Conservation (phyloP, 2,797 vertebrate genomes). For the Danio jaintianensis region DNA sequence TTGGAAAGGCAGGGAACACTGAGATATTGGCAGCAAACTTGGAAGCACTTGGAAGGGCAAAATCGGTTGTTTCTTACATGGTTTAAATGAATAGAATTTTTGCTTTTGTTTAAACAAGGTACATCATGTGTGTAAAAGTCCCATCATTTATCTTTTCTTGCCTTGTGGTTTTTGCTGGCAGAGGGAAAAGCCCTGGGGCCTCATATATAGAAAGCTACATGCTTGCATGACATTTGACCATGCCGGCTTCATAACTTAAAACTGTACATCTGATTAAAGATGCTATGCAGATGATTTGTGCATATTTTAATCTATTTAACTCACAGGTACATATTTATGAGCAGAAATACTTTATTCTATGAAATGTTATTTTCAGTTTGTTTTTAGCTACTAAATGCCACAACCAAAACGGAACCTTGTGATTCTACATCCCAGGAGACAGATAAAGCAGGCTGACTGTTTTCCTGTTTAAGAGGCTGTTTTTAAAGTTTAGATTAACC, state of each 20-base stretch:
- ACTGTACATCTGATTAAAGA: not conserved
- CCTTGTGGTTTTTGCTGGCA: not conserved
- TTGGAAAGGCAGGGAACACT: not conserved
- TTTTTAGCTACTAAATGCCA: not conserved
- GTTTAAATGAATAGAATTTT: not conserved
- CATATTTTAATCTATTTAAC: not conserved
- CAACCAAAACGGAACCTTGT: not conserved
- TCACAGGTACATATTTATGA: not conserved
- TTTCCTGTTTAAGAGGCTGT: not conserved
- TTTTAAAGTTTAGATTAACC: not conserved
- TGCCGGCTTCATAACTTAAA: not conserved
- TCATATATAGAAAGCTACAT: constrained; percentile 12
- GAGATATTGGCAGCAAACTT: not conserved
- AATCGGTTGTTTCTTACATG: not conserved
- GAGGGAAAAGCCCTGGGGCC: not conserved
- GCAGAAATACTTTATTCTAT: too few relatives aligned
- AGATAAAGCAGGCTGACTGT: not conserved
- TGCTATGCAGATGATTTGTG: not conserved
- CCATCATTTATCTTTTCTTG: constrained; percentile 6
- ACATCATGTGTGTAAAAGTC: not conserved
- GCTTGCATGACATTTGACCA: not conserved
- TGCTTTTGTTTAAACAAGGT: not conserved
- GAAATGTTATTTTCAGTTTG: not conserved
- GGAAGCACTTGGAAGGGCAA: constrained; percentile 11
- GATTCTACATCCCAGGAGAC: not conserved